phyloP scores from a whole-genome alignment of 1,140 invertebrate species.

The Copidosoma floridanum region DNA sequence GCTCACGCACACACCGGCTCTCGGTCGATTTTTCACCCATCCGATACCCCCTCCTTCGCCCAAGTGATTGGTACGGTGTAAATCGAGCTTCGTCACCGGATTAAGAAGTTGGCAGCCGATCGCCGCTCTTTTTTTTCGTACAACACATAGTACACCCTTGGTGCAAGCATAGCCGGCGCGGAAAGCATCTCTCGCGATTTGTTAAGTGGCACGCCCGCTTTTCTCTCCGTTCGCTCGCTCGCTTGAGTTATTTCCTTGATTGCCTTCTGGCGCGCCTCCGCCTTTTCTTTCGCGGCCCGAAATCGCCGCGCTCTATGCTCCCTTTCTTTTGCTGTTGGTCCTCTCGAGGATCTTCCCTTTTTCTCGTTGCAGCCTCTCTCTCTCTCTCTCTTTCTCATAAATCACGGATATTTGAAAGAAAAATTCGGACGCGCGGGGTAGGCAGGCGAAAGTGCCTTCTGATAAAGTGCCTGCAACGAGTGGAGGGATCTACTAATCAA shows the following conservation, averaged over 20 bases:
- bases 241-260: constrained; percentile 23
- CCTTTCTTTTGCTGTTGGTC: background rate
- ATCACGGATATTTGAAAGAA: constrained; percentile 25
- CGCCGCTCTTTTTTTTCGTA: background rate
- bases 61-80: too few relatives aligned
- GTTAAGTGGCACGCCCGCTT: constrained; percentile 1
- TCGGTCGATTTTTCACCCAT: background rate
- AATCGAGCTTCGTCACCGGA: constrained; percentile 8
- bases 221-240: background rate
- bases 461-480: constrained; percentile 19
- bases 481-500: constrained; percentile 15
- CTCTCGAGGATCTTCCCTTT: constrained; percentile 3
- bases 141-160: too few relatives aligned
- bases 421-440: constrained; percentile 10
- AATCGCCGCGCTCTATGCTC: too few relatives aligned
- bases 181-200: background rate
- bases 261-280: constrained; percentile 8
- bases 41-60: too few relatives aligned
- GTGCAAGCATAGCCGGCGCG: background rate
- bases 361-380: background rate
- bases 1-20: too few relatives aligned
- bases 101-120: constrained; percentile 3
- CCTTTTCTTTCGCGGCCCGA: background rate
- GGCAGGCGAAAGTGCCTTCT: background rate
- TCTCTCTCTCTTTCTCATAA: constrained; percentile 18